Base-by-base conservation (phyloP, 2,888 invertebrate genomes). In the Pseudanteris insignis region DNA sequence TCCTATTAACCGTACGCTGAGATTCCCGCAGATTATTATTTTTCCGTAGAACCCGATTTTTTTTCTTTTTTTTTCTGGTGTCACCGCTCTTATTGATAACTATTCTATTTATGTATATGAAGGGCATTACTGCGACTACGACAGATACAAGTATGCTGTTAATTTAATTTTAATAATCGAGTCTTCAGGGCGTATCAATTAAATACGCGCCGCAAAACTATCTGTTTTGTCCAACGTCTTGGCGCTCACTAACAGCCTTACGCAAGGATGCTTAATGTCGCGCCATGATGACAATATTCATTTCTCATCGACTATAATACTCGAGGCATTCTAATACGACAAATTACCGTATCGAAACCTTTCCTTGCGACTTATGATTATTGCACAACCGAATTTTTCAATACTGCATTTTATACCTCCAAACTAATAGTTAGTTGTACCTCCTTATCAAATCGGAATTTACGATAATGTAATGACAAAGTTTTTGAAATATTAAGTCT, bases 261-360 rank as follows among this genome's bases (percentile, higher is more conserved):
- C 47, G 69, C 67, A 71, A 70, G 36, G 46, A 53, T 53, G 48
- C 37, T 50, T 55, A 61, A 61, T 61, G 46, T 44, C 50, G 46
- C 44, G 44, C 44, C 36, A 43, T 11, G 29, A 57, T 65, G 63
- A 64, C 69, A 75, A 75, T 74, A 71, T 72, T 70, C 72, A 73
- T 74, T 70, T 69, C 70, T 61, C 67, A 64, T 63, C 64, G 70
- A 69, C 69, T 74, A 69, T 72, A 47, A 36, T 47, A 40, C 51
- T 26, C 18, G 3, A 14, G 36, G 40, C 50, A 40, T 46, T 46
- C 24, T 24, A 44, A 4, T 32, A 32, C 34, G 15, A 57, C 48
- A 28, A 43, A 57, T 48, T 18, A 30, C 21, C 32, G 18, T 30
- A 38, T 37, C 29, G 12, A 29, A 55, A 24, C 5, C 13, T 33